Evolutionary conservation across 92 coral and sea anemone genomes (phyloP), one percentile per base, ranked within the genome.

Genomic region (Porites rus): DNA sequence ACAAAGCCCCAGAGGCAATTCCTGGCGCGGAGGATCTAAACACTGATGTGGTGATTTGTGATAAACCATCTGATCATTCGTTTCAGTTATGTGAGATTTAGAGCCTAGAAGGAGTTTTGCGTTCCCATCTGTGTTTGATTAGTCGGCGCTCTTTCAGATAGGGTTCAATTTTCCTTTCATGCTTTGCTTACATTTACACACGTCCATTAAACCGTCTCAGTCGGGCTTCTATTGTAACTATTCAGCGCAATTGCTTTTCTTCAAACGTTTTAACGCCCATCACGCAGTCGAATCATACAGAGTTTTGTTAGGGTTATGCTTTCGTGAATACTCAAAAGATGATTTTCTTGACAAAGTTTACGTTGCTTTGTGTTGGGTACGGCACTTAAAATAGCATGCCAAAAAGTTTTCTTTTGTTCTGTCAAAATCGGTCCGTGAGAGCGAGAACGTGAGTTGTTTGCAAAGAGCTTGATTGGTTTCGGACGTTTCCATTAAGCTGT

Each of bases 141-240:
- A 84, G 77, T 72, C 86, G 85, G 89, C 83, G 78, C 65, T 88
- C 88, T 78, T 81, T 90, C 88, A 71, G 87, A 91, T 87, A 83
- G 80, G 86, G 94, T 86, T 93, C 93, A 92, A 88, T 89, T 91
- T 91, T 93, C 94, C 84, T 88, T 88, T 88, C 92, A 85, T 82
- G 91, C 80, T 88, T 94, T 94, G 95, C 93, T 92, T 94, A 89
- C 98, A 83, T 91, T 92, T 78, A 87, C 78, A 85, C 90, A 84
- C 73, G 89, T 83, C 95, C 95, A 90, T 94, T 94, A 94, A 88
- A 74, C 51, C 50, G 61, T 61, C 87, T 60, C 60, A 5, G 59
- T 28, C 50, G 22, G 56, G 54, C 43, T 77, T 59, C 69, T 70
- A 46, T 65, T 74, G 74, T 63, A 61, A 60, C 80, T 22, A 63